phyloP scores from a whole-genome alignment of 2,113 vertebrate species.

The Pristiophorus japonicus region DNA sequence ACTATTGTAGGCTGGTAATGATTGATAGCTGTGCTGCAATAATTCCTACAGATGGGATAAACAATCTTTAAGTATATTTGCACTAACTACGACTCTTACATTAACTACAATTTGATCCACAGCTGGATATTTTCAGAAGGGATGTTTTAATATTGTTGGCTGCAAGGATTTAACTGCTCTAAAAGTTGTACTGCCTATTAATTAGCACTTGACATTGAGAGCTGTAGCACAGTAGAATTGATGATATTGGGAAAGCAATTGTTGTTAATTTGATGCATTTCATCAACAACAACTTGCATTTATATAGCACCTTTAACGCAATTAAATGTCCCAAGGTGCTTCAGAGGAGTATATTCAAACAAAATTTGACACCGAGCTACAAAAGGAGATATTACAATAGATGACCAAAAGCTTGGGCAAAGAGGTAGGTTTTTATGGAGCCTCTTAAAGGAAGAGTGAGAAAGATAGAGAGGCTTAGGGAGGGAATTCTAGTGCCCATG shows the following conservation, averaged over 20 bases:
- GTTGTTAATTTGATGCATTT: not conserved
- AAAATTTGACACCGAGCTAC: too few species aligned
- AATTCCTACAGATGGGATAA: not conserved
- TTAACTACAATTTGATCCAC: not conserved
- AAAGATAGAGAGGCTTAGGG: not conserved
- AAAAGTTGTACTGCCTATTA: not conserved
- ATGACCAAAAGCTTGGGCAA: too few species aligned
- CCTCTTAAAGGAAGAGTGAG: not conserved
- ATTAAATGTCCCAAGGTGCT: too few species aligned
- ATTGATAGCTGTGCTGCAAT: not conserved
- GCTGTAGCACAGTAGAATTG: not conserved
- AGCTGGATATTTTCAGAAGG: too few species aligned
- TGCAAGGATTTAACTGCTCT: not conserved
- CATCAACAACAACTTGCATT: too few species aligned
- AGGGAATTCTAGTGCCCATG: not conserved
- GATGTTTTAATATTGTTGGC: not conserved
- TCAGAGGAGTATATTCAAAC: too few species aligned
- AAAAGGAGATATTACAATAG: too few species aligned
- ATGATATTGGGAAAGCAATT: not conserved
- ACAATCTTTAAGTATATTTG: not conserved
- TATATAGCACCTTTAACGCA: too few species aligned
- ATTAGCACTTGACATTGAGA: not conserved
- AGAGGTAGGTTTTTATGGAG: not conserved
- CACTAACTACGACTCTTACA: not conserved
- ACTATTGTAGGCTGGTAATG: not conserved